A percentile compares a stretch with the other conserved stretches of the same genome.
Conservation (phyloP, 2,888 invertebrate genomes). For the Brachycybe producta region DNA sequence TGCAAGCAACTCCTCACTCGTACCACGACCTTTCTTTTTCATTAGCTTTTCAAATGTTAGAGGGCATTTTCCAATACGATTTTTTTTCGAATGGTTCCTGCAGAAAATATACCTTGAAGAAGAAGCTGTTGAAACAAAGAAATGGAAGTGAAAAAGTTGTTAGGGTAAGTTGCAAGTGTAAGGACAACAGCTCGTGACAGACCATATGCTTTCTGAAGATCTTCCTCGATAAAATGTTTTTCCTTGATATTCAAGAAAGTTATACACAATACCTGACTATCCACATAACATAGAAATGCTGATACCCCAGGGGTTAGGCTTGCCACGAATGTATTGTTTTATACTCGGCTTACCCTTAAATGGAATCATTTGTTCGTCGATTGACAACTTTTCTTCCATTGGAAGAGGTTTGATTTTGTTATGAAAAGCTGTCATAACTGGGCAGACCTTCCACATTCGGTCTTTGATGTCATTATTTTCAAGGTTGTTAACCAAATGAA, state of each 20-base stretch:
- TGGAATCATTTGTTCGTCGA: slow-evolving; percentile 3
- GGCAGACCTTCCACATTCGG: too few species aligned
- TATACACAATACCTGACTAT: not conserved
- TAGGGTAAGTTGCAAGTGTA: not conserved
- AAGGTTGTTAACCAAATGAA: too few species aligned
- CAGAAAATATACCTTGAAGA: not conserved
- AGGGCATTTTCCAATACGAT: not conserved
- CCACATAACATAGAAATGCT: slow-evolving; percentile 1
- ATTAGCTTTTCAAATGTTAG: not conserved
- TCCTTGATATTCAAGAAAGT: not conserved
- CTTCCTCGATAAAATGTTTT: not conserved
- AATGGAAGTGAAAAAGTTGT: slow-evolving; percentile 4
- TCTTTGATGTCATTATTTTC: too few species aligned
- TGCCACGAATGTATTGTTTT: not conserved
- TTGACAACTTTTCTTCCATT: not conserved
- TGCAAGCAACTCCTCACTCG: too few species aligned
- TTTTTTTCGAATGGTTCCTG: not conserved
- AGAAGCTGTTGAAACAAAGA: not conserved
- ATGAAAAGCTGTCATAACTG: too few species aligned
- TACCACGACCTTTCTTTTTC: not conserved
- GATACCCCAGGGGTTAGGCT: slow-evolving; percentile 5
- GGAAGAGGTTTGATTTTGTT: too few species aligned
- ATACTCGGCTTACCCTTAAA: not conserved
- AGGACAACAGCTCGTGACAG: not conserved
- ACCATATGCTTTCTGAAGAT: not conserved